A percentile compares a stretch with the other conserved stretches of the same genome.
Evolutionary conservation across 2,888 invertebrate species (phyloP).

Genomic region (Eilema griseolum): DNA sequence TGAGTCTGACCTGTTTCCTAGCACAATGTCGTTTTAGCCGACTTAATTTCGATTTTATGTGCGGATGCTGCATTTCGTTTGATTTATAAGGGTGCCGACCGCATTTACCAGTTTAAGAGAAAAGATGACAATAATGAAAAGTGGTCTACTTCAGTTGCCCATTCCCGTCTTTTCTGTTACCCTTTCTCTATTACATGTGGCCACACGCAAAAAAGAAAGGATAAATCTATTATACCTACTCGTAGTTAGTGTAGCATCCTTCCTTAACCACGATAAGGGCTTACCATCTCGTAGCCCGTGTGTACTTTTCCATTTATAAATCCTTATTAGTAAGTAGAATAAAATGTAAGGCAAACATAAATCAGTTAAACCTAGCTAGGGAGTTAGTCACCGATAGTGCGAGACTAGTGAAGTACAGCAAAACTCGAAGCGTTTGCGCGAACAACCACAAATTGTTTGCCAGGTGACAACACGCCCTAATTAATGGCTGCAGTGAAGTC

Average conservation of each 20-base stretch:
- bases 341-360: neutral
- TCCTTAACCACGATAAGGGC: neutral
- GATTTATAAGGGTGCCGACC: neutral
- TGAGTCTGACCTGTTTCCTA: neutral
- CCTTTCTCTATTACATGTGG: neutral
- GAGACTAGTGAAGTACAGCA: neutral
- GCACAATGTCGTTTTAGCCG: neutral
- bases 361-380: neutral
- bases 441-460: conserved; percentile 5
- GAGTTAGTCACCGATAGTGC: neutral
- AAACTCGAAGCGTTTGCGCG: neutral
- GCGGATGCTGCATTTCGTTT: neutral
- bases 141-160: no score
- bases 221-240: neutral
- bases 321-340: no score
- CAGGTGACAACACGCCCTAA: neutral
- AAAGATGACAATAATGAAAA: no score
- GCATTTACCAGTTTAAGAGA: neutral
- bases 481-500: conserved; percentile 7
- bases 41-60: neutral
- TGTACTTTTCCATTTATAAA: neutral
- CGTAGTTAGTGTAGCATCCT: neutral
- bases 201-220: neutral
- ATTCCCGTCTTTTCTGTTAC: neutral
- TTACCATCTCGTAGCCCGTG: neutral